Evolutionary conservation across 2,797 vertebrate genomes (phyloP).

Genomic region (Linurgus olivaceus): DNA sequence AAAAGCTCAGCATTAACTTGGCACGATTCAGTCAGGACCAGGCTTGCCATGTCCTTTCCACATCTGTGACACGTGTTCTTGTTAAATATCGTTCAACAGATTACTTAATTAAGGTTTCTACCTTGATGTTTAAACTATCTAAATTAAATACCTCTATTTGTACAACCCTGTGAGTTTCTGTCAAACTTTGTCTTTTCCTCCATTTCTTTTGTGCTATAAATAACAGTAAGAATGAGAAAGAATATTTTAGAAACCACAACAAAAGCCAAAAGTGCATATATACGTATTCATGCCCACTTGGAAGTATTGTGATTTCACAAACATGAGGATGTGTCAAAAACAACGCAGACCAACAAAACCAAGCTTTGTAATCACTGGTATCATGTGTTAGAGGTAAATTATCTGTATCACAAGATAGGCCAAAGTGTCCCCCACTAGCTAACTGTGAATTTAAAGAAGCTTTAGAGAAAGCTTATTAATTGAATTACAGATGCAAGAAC

Average conservation of each 20-base stretch:
- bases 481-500: conserved; percentile 68
- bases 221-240: background rate
- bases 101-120: background rate
- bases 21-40: background rate
- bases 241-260: background rate
- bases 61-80: background rate
- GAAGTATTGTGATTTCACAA: background rate
- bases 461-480: conserved; percentile 70
- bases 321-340: conserved; percentile 57
- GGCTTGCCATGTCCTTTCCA: background rate
- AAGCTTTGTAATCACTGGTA: conserved; percentile 45
- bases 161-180: background rate
- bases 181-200: background rate
- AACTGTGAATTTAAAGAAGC: conserved; percentile 71
- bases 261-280: background rate
- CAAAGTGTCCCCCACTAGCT: conserved; percentile 51
- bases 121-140: background rate
- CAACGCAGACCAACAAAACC: conserved; percentile 18
- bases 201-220: background rate
- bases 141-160: background rate
- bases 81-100: background rate
- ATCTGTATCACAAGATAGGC: conserved; percentile 65
- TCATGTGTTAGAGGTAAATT: conserved; percentile 68
- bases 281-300: background rate
- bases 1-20: background rate